Base-by-base conservation (phyloP, 2,888 invertebrate genomes). In the Sceliomorpha sp. region DNA sequence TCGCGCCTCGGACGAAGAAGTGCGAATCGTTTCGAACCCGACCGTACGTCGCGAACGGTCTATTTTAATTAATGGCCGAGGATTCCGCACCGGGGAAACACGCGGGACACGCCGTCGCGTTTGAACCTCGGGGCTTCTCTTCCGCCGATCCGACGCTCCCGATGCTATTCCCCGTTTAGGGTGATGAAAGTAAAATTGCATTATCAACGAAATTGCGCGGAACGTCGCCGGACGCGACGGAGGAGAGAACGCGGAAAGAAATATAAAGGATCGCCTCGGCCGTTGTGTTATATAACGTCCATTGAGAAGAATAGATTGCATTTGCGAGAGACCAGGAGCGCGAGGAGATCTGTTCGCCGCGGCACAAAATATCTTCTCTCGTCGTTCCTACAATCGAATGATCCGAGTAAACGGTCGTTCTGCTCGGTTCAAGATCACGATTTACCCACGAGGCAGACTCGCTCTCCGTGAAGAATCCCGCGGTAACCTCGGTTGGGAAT, bases 371-470 rank as follows among this genome's bases (percentile, higher is more conserved):
- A 63, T 63, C 67, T 62, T 50, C 53, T 47, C 56, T 47, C 60
- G 64, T 68, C 64, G 60, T 68, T 70, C 68, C 53, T 48, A 67
- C 66, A 70, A 69, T 67, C 73, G 70, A 66, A 66, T 64, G 72
- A 73, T 73, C 64, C 70, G 48, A 70, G 72, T 75, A 73, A 72
- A 73, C 72, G 73, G 59, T 67, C 69, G 73, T 72, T 69, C 58
- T 60, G 58, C 66, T 67, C 66, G 60, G 73, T 70, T 71, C 71
- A 68, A 59, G 71, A 75, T 73, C 73, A 75, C 72, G 68, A 73
- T 70, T 73, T 68, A 64, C 63, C 72, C 72, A 73, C 68, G 64
- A 73, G 70, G 67, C 70, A 64, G 31, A 24, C 42, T 59, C 29
- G 44, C 59, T 66, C 51, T 45, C 47, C 15, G 44, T 48, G 48